Evolutionary conservation across 1,140 invertebrate species (phyloP).

Genomic region (Periplaneta americana): DNA sequence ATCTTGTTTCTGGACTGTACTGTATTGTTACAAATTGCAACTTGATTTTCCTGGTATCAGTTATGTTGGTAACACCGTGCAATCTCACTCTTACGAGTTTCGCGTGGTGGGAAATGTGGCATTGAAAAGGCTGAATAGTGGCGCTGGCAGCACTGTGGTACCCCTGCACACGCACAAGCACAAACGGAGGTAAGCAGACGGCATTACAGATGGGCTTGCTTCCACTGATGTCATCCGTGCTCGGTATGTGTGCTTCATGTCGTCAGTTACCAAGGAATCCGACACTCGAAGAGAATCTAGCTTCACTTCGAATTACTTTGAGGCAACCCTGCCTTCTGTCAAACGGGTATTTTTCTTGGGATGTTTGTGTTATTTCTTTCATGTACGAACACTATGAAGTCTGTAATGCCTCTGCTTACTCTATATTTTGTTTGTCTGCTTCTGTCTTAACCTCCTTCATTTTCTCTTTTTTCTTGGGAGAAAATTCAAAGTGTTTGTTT

Average conservation of each 20-base stretch:
- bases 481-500: no score
- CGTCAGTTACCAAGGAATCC: no score
- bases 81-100: slow-evolving; percentile 47
- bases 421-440: neutral
- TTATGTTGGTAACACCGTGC: slow-evolving; percentile 46
- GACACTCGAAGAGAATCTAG: no score
- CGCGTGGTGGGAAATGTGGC: slow-evolving; percentile 42
- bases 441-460: neutral
- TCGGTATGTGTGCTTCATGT: neutral
- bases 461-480: neutral
- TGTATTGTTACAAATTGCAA: neutral
- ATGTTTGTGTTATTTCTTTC: no score
- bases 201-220: neutral
- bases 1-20: neutral
- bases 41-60: slow-evolving; percentile 30
- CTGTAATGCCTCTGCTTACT: neutral
- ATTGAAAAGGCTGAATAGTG: neutral
- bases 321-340: no score
- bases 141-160: neutral
- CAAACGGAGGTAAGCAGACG: slow-evolving; percentile 1
- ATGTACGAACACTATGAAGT: neutral
- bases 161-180: neutral
- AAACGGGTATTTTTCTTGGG: no score
- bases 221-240: no score
- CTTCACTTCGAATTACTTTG: no score